Evolutionary conservation across 1,140 invertebrate genomes (phyloP).

Genomic region (Musca domestica): DNA sequence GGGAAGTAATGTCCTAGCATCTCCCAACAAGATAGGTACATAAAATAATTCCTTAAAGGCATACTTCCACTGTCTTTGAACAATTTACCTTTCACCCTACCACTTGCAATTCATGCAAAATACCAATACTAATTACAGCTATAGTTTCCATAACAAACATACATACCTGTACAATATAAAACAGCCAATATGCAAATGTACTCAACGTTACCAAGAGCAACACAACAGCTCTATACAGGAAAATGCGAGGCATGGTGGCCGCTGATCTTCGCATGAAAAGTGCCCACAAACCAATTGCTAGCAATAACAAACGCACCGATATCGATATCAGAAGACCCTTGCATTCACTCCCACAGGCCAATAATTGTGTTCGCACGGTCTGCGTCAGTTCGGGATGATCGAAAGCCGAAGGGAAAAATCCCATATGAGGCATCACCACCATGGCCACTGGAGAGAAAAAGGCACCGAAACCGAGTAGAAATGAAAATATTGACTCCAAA

Average conservation of each 20-base stretch:
- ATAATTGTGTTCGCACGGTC: constrained; percentile 58
- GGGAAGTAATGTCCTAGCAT: too few relatives aligned
- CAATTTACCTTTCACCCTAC: too few relatives aligned
- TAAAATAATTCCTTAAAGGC: too few relatives aligned
- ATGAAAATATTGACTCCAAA: constrained; percentile 72
- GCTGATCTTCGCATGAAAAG: constrained; percentile 71
- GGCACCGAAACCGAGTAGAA: constrained; percentile 74
- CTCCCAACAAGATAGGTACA: too few relatives aligned
- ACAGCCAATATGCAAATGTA: constrained; percentile 95
- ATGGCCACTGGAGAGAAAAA: constrained; percentile 92
- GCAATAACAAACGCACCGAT: constrained; percentile 85
- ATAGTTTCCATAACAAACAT: too few relatives aligned
- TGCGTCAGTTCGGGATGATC: constrained; percentile 57
- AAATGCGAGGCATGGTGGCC: constrained; percentile 90
- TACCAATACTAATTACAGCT: too few relatives aligned
- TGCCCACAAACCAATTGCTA: constrained; percentile 93
- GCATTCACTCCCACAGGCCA: constrained; percentile 76
- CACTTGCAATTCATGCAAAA: too few relatives aligned
- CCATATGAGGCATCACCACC: constrained; percentile 89
- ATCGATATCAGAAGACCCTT: constrained; percentile 84
- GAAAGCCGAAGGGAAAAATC: constrained; percentile 67
- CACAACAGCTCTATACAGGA: constrained; percentile 84
- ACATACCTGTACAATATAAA: constrained; percentile 81
- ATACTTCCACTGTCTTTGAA: too few relatives aligned
- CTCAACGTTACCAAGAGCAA: constrained; percentile 87